Conservation (phyloP, 2,888 invertebrate genomes). For the Crossocerus cetratus region DNA sequence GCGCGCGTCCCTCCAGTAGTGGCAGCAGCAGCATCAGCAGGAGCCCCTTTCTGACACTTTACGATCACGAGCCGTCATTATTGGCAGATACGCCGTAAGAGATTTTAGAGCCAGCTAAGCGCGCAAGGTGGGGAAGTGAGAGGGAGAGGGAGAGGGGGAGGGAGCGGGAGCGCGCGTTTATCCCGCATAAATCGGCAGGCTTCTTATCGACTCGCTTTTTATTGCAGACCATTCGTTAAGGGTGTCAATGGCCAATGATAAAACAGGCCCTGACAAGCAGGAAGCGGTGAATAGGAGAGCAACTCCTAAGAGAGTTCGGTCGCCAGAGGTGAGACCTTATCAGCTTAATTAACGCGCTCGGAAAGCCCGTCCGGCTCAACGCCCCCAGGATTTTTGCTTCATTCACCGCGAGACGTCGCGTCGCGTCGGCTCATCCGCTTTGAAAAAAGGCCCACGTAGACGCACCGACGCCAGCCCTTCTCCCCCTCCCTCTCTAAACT, state of each 20-base stretch:
- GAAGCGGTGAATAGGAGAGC: slow-evolving; percentile 29
- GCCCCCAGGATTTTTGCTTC: slow-evolving; percentile 39
- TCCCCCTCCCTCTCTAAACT: too few relatives aligned
- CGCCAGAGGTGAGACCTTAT: slow-evolving; percentile 50
- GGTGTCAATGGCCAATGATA: slow-evolving; percentile 34
- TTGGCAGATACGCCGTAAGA: background rate
- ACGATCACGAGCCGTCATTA: background rate
- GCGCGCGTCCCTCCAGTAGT: background rate
- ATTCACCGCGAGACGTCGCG: slow-evolving; percentile 32
- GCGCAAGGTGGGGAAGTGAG: too few relatives aligned
- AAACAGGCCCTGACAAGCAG: slow-evolving; percentile 28
- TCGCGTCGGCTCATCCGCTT: background rate
- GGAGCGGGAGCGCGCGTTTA: background rate
- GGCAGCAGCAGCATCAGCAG: background rate
- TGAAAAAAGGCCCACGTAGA: too few relatives aligned
- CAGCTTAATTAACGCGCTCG: slow-evolving; percentile 59
- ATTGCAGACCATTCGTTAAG: slow-evolving; percentile 31
- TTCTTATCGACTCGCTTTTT: slow-evolving; percentile 29
- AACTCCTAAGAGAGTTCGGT: slow-evolving; percentile 30
- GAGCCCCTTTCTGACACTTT: background rate
- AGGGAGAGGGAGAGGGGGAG: too few relatives aligned
- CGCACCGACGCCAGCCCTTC: too few relatives aligned
- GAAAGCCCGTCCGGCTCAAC: slow-evolving; percentile 16
- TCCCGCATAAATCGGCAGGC: slow-evolving; percentile 28
- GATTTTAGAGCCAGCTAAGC: background rate